phyloP scores from a whole-genome alignment of 2,797 vertebrate species.

The Lacerta bilineata region DNA sequence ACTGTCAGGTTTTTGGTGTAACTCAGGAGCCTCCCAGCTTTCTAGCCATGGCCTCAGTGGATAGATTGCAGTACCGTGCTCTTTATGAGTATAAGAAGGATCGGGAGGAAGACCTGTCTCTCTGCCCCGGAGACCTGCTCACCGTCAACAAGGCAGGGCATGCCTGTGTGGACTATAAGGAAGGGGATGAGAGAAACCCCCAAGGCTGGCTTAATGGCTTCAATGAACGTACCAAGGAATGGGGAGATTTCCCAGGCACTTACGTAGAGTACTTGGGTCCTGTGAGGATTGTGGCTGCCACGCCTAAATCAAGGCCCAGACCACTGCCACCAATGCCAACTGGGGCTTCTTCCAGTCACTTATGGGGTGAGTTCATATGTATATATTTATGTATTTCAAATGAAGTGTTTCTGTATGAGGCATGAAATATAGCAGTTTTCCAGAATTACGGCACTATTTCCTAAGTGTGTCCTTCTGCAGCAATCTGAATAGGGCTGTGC shows the following conservation, averaged over 20 bases:
- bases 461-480: background rate
- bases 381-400: slow-evolving; percentile 24
- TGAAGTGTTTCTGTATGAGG: background rate
- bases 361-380: slow-evolving; percentile 77
- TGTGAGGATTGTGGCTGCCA: slow-evolving; percentile 49
- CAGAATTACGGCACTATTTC: background rate
- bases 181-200: slow-evolving; percentile 83
- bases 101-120: slow-evolving; percentile 83
- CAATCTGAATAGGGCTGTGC: background rate
- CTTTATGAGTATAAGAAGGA: slow-evolving; percentile 86
- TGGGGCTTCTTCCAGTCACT: slow-evolving; percentile 59
- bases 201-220: slow-evolving; percentile 85
- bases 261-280: slow-evolving; percentile 86
- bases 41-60: slow-evolving; percentile 64
- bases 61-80: slow-evolving; percentile 85
- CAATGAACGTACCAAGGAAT: slow-evolving; percentile 87
- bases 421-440: background rate
- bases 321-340: slow-evolving; percentile 76
- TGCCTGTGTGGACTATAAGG: slow-evolving; percentile 78
- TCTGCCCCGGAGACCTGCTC: slow-evolving; percentile 85
- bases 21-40: background rate
- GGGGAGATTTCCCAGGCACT: slow-evolving; percentile 85
- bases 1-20: background rate
- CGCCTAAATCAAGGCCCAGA: slow-evolving; percentile 79
- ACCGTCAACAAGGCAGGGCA: slow-evolving; percentile 79